These are phyloP conservation scores for Thoracochromis brauschi DNA, from an alignment of 2,113 vertebrate species.

Conservation along the genomic window DNA sequence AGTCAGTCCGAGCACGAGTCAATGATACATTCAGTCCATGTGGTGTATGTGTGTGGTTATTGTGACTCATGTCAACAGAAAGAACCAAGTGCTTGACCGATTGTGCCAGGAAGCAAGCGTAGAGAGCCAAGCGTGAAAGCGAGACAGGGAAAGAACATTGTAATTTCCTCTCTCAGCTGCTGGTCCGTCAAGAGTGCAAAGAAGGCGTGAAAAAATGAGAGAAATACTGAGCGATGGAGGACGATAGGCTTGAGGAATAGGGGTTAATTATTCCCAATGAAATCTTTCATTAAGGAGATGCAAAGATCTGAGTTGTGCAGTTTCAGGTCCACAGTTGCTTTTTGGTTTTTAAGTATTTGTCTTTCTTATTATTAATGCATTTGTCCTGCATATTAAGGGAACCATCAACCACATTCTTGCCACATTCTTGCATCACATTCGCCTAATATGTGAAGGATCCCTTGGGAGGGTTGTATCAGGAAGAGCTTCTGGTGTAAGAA, in stretches of 20 bases:
- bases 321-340: not conserved
- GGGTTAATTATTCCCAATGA: constrained; percentile 61
- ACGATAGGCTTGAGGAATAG: not conserved
- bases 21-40: not conserved
- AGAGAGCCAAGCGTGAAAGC: not conserved
- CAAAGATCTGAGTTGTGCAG: not conserved
- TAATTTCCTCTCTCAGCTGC: constrained; percentile 54
- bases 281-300: constrained; percentile 18
- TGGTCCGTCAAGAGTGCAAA: not conserved
- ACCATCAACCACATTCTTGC: not conserved
- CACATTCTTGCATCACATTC: not conserved
- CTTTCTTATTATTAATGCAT: not conserved
- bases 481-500: not conserved
- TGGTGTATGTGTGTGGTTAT: constrained; percentile 5
- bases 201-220: constrained; percentile 6
- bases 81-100: constrained; percentile 1
- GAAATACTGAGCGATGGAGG: constrained; percentile 12
- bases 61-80: constrained; percentile 26
- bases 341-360: not conserved
- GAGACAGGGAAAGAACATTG: constrained; percentile 29
- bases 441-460: not conserved
- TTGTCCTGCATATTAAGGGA: not conserved
- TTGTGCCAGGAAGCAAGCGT: constrained; percentile 6
- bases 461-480: not conserved
- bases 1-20: constrained; percentile 8